These are phyloP conservation scores for Chaitophorus viminalis DNA, from an alignment of 2,888 invertebrate genomes.

Conservation along the genomic window DNA sequence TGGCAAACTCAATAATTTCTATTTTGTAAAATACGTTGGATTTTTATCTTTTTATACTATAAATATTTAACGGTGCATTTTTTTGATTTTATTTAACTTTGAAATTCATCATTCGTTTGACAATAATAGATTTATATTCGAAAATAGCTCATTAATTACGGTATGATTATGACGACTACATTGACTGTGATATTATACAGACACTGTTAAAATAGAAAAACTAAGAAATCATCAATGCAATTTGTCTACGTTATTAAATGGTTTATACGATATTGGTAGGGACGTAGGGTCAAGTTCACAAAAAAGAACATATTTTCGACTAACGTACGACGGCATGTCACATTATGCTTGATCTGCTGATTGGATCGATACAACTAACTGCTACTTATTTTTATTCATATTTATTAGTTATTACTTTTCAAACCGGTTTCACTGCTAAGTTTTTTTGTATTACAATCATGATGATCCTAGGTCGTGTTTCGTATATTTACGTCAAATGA, in stretches of 20 bases:
- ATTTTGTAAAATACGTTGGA: neutral
- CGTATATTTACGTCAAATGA: constrained; percentile 11
- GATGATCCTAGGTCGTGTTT: constrained; percentile 51
- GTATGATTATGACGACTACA: neutral
- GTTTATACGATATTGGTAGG: neutral
- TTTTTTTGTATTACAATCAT: constrained; percentile 19
- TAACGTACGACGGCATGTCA: neutral
- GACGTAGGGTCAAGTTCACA: constrained; percentile 48
- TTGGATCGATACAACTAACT: neutral
- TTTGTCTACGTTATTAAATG: neutral
- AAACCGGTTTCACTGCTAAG: constrained; percentile 27
- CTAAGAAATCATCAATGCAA: neutral
- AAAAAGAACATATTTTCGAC: constrained; percentile 17
- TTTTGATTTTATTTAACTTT: neutral
- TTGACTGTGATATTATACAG: neutral
- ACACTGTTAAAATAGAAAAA: neutral
- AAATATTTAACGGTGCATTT: neutral
- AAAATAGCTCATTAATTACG: neutral
- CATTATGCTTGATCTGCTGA: constrained; percentile 22
- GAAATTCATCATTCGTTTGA: neutral
- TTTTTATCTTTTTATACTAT: neutral
- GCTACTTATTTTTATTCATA: constrained; percentile 18
- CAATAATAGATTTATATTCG: neutral
- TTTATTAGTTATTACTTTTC: constrained; percentile 4
- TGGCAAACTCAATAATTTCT: neutral